These are phyloP conservation scores for Junonia oenone DNA, from an alignment of 2,888 invertebrate genomes.

Conservation along the genomic window DNA sequence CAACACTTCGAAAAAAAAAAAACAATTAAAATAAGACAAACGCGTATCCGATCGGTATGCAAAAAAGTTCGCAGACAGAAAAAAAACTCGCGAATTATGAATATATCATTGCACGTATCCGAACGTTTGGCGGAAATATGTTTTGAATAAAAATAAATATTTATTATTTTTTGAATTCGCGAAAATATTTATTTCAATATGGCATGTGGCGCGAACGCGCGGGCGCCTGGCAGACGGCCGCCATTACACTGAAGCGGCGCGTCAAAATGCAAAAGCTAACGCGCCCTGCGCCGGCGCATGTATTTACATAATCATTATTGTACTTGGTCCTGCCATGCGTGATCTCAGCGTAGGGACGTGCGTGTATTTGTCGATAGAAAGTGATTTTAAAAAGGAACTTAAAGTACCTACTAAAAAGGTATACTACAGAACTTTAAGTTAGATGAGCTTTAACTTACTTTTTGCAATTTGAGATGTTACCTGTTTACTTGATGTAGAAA, in stretches of 20 bases:
- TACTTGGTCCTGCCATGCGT: conserved; percentile 50
- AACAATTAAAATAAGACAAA: conserved; percentile 1
- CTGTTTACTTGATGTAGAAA: no score
- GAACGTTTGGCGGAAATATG: background rate
- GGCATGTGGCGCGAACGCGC: conserved; percentile 47
- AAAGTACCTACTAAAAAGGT: no score
- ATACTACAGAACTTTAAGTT: no score
- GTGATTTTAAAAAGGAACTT: no score
- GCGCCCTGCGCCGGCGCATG: conserved; percentile 52
- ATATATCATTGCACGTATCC: background rate
- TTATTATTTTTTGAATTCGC: background rate
- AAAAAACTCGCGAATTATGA: background rate
- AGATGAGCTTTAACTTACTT: no score
- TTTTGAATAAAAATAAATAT: background rate
- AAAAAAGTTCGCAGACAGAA: conserved; percentile 15
- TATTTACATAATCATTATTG: conserved; percentile 64
- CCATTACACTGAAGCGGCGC: conserved; percentile 67
- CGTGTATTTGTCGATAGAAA: conserved; percentile 26
- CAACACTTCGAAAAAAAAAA: conserved; percentile 11
- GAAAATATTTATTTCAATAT: conserved; percentile 12
- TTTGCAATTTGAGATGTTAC: no score
- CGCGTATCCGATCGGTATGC: conserved; percentile 12
- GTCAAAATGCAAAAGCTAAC: conserved; percentile 41
- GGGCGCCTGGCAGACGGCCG: conserved; percentile 55
- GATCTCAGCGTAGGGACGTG: conserved; percentile 29